Conservation (phyloP, 2,888 invertebrate species). For the Tenthredo livida region DNA sequence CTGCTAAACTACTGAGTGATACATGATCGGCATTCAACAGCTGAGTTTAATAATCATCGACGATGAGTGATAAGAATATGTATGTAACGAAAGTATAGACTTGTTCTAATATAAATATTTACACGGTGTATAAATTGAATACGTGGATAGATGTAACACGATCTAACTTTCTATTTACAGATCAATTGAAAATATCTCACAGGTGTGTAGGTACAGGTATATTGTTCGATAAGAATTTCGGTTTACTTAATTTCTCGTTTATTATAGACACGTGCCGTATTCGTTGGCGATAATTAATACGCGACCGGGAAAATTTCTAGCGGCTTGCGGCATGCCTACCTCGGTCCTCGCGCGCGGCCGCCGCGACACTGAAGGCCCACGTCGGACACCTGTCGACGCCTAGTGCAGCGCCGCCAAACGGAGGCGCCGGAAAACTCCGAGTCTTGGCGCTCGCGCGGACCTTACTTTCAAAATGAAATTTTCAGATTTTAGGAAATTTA, state of each 20-base stretch:
- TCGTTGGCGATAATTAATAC: slow-evolving; percentile 16
- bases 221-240: neutral
- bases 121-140: neutral
- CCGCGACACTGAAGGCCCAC: slow-evolving; percentile 75
- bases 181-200: slow-evolving; percentile 23
- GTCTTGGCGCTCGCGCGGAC: slow-evolving; percentile 33
- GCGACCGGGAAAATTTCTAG: slow-evolving; percentile 31
- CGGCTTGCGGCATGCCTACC: slow-evolving; percentile 64
- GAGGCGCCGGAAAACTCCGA: slow-evolving; percentile 59
- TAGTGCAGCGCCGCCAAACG: slow-evolving; percentile 69
- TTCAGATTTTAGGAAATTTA: neutral
- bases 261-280: neutral
- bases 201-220: neutral
- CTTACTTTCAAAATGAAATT: slow-evolving; percentile 11
- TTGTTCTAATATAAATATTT: slow-evolving; percentile 14
- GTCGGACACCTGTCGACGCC: slow-evolving; percentile 76
- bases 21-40: neutral
- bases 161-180: slow-evolving; percentile 9
- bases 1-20: neutral
- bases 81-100: neutral
- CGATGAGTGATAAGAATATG: neutral
- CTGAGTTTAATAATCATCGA: neutral
- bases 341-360: slow-evolving; percentile 74
- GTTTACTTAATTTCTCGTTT: neutral
- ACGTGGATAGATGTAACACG: neutral